Conservation (phyloP, 2,113 vertebrate genomes). For the Prietella phreatophila region DNA sequence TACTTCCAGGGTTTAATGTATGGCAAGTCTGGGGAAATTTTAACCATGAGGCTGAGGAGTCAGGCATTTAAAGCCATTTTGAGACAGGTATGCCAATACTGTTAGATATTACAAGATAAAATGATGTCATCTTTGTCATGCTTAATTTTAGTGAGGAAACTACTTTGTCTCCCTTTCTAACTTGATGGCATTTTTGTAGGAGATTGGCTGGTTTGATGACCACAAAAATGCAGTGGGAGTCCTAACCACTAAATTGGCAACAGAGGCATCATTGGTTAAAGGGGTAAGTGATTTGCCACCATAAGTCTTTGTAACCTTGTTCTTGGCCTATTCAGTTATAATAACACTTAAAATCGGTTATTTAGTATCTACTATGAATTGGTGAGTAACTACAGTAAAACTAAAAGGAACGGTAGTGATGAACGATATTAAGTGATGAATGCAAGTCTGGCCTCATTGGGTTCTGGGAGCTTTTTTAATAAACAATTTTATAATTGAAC, state of each 20-base stretch:
- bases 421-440: background rate
- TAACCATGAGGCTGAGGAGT: conserved; percentile 70
- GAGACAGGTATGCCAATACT: conserved; percentile 65
- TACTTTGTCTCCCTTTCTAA: background rate
- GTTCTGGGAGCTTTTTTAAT: background rate
- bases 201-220: conserved; percentile 75
- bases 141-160: background rate
- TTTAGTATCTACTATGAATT: background rate
- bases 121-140: background rate
- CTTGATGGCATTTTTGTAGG: conserved; percentile 23
- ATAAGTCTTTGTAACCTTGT: background rate
- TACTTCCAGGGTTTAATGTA: conserved; percentile 72
- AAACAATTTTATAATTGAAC: background rate
- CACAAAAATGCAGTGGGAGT: conserved; percentile 71
- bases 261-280: conserved; percentile 77
- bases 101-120: background rate
- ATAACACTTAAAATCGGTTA: background rate
- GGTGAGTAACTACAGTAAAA: background rate
- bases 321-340: background rate
- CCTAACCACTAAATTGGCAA: conserved; percentile 77
- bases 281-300: conserved; percentile 65
- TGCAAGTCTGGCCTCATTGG: background rate
- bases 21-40: conserved; percentile 72
- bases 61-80: conserved; percentile 70
- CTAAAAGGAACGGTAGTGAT: background rate